Evolutionary conservation across 1,140 invertebrate genomes (phyloP).

Genomic region (Nebria ingens): DNA sequence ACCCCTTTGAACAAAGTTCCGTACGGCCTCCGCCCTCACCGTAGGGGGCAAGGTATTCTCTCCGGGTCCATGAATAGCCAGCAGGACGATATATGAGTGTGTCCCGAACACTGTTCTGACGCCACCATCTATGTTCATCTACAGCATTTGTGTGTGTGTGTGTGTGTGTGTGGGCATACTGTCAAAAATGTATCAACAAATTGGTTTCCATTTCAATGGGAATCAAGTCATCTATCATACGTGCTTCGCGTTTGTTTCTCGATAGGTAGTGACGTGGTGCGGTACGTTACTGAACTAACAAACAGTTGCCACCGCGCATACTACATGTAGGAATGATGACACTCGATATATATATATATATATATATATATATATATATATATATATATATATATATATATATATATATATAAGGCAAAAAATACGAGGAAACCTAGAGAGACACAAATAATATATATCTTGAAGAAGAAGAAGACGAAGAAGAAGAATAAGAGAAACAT

Average conservation of each 20-base stretch:
- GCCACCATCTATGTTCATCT: not conserved
- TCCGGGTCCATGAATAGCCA: not conserved
- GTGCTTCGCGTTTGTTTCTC: no score
- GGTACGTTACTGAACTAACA: not conserved
- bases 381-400: no score
- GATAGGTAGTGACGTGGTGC: not conserved
- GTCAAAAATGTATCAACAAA: not conserved
- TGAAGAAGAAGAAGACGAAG: no score
- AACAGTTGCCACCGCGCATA: not conserved
- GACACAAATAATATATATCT: no score
- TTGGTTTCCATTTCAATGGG: conserved; percentile 1
- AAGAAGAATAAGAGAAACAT: not conserved
- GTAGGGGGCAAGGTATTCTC: not conserved
- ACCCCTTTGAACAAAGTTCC: not conserved
- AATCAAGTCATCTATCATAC: no score
- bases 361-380: no score
- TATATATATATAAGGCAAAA: no score
- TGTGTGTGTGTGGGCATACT: not conserved
- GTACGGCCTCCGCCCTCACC: not conserved
- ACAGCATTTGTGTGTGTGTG: not conserved
- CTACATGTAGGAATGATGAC: not conserved
- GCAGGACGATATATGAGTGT: conserved; percentile 3
- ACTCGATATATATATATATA: conserved; percentile 5
- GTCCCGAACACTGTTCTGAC: not conserved
- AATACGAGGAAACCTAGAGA: no score